Evolutionary conservation across 2,888 invertebrate genomes (phyloP), one percentile per base, ranked within the genome.

Genomic region (Cyclophora punctaria): DNA sequence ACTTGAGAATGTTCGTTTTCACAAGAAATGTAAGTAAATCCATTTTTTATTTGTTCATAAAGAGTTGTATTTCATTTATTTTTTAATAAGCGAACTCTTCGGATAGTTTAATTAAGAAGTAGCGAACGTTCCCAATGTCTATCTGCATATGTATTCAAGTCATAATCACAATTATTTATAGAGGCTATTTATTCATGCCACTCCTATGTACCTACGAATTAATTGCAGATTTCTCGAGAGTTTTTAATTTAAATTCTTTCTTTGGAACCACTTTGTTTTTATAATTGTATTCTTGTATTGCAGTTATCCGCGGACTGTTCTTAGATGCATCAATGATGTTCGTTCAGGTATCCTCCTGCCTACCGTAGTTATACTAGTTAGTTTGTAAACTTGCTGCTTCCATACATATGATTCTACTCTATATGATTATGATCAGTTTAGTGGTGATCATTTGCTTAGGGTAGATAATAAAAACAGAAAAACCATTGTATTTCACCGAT

Each of bases 71-170:
- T 80, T 75, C 74, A 80, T 80, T 83, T 79, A 78, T 77, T 80
- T 83, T 78, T 83, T 82, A 81, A 81, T 81, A 83, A 78, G 77
- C 70, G 57, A 69, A 64, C 71, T 70, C 67, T 64, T 69, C 55
- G 62, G 64, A 20, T 65, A 66, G 73, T 78, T 82, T 83, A 83
- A 85, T 84, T 84, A 84, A 80, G 71, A 73, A 74, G 76, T 73
- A 77, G 73, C 55, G 60, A 69, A n/a, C n/a, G 51, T 49, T 45
- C 5, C 4, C 37, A 7, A 5, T 43, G 7, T 34, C 20, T 44
- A 34, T 44, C 34, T 44, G 44, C 44, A 44, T 44, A 44, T 5
- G 69, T 72, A 71, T 78, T 78, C 73, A 69, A 75, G 67, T 74
- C 81, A 78, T 80, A 76, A 75, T 76, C 72, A 66, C 66, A 69